A percentile compares a stretch with the other conserved stretches of the same genome.
These are phyloP conservation scores for Meandrina meandrites DNA, from an alignment of 92 coral and sea anemone genomes.

Conservation along the genomic window DNA sequence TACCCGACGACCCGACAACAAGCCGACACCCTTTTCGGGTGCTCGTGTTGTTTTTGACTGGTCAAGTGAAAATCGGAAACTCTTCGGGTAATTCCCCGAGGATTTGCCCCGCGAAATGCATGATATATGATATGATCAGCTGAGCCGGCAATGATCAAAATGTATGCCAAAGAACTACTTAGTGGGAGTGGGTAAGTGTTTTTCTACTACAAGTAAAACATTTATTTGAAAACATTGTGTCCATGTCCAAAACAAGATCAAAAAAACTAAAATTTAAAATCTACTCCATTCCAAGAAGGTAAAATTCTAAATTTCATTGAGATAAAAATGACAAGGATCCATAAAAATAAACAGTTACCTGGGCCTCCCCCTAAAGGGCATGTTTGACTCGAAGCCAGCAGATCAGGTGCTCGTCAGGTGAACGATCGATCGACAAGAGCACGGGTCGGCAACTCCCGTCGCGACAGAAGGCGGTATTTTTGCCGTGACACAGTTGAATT, in stretches of 20 bases:
- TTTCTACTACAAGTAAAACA: background rate
- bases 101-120: too few species aligned
- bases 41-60: background rate
- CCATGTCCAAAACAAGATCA: background rate
- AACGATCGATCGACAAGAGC: background rate
- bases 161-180: background rate
- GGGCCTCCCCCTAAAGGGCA: background rate
- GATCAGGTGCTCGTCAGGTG: background rate
- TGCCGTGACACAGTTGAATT: background rate
- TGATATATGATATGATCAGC: too few species aligned
- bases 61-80: slow-evolving; percentile 11
- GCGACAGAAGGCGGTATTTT: background rate
- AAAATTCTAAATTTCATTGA: background rate
- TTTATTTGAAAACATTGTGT: background rate
- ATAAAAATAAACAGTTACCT: background rate
- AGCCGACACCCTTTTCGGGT: background rate
- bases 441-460: background rate
- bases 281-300: background rate
- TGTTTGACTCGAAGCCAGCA: background rate
- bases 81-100: background rate
- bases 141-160: background rate
- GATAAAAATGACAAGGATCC: background rate
- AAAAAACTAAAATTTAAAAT: background rate
- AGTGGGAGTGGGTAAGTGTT: background rate
- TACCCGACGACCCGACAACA: background rate